These are phyloP conservation scores for Polymixis flavicincta DNA, from an alignment of 2,888 invertebrate genomes.

Conservation along the genomic window DNA sequence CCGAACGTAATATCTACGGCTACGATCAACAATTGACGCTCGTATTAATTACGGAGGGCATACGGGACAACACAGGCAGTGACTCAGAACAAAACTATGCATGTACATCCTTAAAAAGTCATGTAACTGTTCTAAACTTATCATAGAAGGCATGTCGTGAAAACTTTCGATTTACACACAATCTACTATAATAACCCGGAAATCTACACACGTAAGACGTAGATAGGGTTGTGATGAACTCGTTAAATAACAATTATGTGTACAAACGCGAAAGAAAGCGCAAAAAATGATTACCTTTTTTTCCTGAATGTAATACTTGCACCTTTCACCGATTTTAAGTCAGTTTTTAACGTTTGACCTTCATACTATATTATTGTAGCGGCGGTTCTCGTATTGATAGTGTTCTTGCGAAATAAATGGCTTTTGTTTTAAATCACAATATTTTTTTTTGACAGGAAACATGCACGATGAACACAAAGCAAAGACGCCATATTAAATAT, in stretches of 20 bases:
- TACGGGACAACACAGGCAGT: conserved; percentile 70
- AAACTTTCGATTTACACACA: conserved; percentile 47
- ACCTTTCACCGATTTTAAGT: conserved; percentile 61
- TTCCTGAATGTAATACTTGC: conserved; percentile 29
- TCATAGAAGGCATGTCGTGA: conserved; percentile 19
- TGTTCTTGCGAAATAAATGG: conserved; percentile 60
- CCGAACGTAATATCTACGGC: conserved; percentile 21
- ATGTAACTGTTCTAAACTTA: conserved; percentile 17
- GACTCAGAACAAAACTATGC: conserved; percentile 79
- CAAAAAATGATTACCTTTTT: conserved; percentile 58
- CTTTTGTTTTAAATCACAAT: conserved; percentile 57
- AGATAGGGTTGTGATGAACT: conserved; percentile 32
- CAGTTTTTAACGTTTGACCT: conserved; percentile 61
- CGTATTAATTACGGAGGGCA: conserved; percentile 65
- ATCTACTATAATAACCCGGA: conserved; percentile 48
- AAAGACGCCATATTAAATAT: conserved; percentile 73
- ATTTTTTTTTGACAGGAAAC: conserved; percentile 67
- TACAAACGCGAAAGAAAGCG: conserved; percentile 54
- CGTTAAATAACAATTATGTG: conserved; percentile 61
- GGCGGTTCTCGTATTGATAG: conserved; percentile 40
- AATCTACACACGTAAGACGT: conserved; percentile 35
- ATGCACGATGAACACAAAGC: conserved; percentile 71
- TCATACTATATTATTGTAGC: conserved; percentile 62
- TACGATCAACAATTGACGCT: conserved; percentile 56
- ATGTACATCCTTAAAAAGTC: conserved; percentile 61